Base-by-base conservation (phyloP, 2,797 vertebrate genomes). In the Pristis pectinata region DNA sequence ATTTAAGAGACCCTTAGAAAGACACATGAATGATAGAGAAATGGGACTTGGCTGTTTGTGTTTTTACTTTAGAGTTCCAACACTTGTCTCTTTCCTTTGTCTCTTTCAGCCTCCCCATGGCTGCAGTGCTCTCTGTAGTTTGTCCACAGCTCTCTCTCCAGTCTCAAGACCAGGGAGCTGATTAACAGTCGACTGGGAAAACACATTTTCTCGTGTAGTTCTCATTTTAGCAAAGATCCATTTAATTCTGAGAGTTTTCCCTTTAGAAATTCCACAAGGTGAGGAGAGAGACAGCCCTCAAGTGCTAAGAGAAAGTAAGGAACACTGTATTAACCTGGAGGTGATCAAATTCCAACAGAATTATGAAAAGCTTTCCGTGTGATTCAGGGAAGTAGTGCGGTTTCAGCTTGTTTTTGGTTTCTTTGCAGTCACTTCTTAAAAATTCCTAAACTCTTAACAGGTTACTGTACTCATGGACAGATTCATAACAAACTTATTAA, bases 401-500 rank as follows among this genome's bases (percentile, higher is more conserved):
- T 41, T 22, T 91, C 37, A n/a, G 30, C 34, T n/a, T 87, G 83
- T 10, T 34, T 67, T 41, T 67, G 17, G 56, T 37, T 89, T 61
- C n/a, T 56, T 61, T 34, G 4, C 56, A 22, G 3, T n/a, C 34
- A 64, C 17, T 34, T 37, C 7, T 8, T 22, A 61, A 87, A 91
- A 91, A 91, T 91, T 34, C 61, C 59, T 91, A 9, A 91, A 41
- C n/a, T 91, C 85, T 89, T 72, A 59, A 61, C 56, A 64, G 59
- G 56, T 61, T 8, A 0, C 9, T 89, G 24, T 30, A 34, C 49
- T 85, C 27, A 9, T 22, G 8, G 41, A 49, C 59, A 64, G n/a
- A 64, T 64, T 91, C 34, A 91, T 61, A 67, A 37, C 59, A 61
- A 91, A 91, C 3, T 37, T 24, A 37, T 64, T 15, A 91, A 19